Base-by-base conservation (phyloP, 2,888 invertebrate genomes). In the Aphrophora alni region DNA sequence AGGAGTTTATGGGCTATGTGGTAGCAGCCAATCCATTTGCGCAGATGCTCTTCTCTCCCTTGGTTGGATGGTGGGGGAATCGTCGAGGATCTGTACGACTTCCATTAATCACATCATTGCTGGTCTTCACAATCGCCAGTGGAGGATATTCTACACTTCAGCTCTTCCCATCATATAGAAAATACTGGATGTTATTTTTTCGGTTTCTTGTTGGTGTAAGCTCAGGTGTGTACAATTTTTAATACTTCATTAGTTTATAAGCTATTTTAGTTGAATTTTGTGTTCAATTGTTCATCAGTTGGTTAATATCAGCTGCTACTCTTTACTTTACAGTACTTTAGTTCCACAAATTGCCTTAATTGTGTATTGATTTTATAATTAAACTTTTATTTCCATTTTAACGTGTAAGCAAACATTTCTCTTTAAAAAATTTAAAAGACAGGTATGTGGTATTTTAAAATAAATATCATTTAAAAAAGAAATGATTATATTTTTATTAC, bases 21-120 rank as follows among this genome's bases (percentile, higher is more conserved):
- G 95, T 96, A 76, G 96, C 95, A 44, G 95, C 95, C 28, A 95
- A 96, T 90, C 96, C 97, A 17, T 90, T 96, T 82, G 96, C 94
- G 0, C 96, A 97, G 90, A 93, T 96, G 92, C 87, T 96, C 81
- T 95, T 95, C 87, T 96, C 96, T 25, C 96, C 96, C 1, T 88
- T 96, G 83, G 91, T 95, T 84, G 96, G 96, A 69, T 93, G 93
- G 92, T 95, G 96, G 95, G 93, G 94, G 76, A 96, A 96, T 88
- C 93, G 91, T 87, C 88, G 93, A 28, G 93, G 93, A 76, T 91
- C 93, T 0, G 93, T 94, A 84, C 91, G 95, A 81, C 87, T 93
- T 80, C 96, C 96, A 0, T 88, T 96, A 76, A 89, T 95, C 73
- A 87, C 92, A 82, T 93, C 95, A 26, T 89, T 96, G 84, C 89